Conservation (phyloP, 1,140 invertebrate genomes). For the Rhizoglyphus robini region DNA sequence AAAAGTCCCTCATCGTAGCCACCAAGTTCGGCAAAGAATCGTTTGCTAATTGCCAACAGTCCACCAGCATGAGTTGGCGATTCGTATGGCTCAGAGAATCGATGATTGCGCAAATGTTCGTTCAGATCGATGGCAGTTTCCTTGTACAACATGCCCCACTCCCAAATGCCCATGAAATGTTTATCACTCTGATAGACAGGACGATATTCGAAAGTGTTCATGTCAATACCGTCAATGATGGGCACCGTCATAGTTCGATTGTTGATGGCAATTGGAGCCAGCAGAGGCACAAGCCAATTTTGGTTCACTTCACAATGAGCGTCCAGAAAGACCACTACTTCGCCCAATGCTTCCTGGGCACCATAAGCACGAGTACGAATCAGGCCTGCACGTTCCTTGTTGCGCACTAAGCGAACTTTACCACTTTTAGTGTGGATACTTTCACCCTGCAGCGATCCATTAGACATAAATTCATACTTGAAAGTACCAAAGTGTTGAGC, state of each 20-base stretch:
- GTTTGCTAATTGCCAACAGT: slow-evolving; percentile 89
- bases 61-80: slow-evolving; percentile 51
- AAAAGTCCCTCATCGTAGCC: slow-evolving; percentile 86
- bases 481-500: slow-evolving; percentile 27
- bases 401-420: slow-evolving; percentile 74
- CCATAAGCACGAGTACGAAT: slow-evolving; percentile 81
- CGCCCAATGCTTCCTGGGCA: slow-evolving; percentile 75
- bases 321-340: slow-evolving; percentile 95
- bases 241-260: slow-evolving; percentile 82
- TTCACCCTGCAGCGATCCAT: no score
- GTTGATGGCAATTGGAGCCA: slow-evolving; percentile 82
- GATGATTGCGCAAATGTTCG: slow-evolving; percentile 33
- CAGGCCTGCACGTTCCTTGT: slow-evolving; percentile 69
- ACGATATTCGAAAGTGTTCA: slow-evolving; percentile 82
- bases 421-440: slow-evolving; percentile 39
- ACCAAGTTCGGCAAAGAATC: slow-evolving; percentile 89
- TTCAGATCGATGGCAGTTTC: slow-evolving; percentile 65
- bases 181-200: slow-evolving; percentile 51
- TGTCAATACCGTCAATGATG: slow-evolving; percentile 92
- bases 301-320: slow-evolving; percentile 71
- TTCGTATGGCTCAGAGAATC: slow-evolving; percentile 34
- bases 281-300: slow-evolving; percentile 89
- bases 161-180: slow-evolving; percentile 71
- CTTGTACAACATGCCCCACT: slow-evolving; percentile 97
- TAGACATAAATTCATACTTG: no score